Percentiles rank a stretch among this genome's conserved stretches.
Evolutionary conservation across 2,888 invertebrate genomes (phyloP).

Genomic region (Hydraecia micacea): DNA sequence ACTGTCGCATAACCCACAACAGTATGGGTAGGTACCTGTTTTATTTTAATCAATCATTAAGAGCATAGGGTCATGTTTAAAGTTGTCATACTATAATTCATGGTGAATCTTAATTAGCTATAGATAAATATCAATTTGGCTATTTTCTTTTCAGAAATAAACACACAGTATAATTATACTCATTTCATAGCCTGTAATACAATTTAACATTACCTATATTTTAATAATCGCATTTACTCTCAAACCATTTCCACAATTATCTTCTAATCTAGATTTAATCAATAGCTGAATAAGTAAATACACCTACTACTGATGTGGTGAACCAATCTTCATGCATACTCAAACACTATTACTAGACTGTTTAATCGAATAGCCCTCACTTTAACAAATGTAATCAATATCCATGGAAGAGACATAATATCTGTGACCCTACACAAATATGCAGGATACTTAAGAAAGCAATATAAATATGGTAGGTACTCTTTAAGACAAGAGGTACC

Average conservation of each 20-base stretch:
- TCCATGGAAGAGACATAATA: conserved; percentile 20
- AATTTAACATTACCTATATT: conserved; percentile 35
- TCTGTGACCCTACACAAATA: conserved; percentile 19
- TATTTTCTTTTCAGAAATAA: conserved; percentile 53
- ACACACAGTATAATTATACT: conserved; percentile 29
- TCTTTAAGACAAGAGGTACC: neutral
- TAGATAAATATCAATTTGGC: conserved; percentile 71
- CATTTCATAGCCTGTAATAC: conserved; percentile 60
- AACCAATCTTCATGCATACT: conserved; percentile 12
- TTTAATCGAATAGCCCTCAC: neutral
- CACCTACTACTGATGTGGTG: conserved; percentile 17
- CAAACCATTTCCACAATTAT: conserved; percentile 30
- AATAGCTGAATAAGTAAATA: conserved; percentile 38
- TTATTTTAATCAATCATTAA: neutral
- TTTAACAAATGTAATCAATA: conserved; percentile 3
- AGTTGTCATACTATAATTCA: conserved; percentile 17
- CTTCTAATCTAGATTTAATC: conserved; percentile 35
- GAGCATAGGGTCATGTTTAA: conserved; percentile 22
- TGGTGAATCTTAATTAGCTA: conserved; percentile 47
- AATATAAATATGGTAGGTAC: conserved; percentile 1
- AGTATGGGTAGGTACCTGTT: neutral
- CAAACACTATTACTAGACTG: conserved; percentile 9
- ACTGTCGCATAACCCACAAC: neutral
- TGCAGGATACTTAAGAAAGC: neutral
- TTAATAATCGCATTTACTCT: conserved; percentile 23